These are phyloP conservation scores for Hydrozoanthus gracilis DNA, from an alignment of 92 coral and sea anemone species.

Conservation along the genomic window DNA sequence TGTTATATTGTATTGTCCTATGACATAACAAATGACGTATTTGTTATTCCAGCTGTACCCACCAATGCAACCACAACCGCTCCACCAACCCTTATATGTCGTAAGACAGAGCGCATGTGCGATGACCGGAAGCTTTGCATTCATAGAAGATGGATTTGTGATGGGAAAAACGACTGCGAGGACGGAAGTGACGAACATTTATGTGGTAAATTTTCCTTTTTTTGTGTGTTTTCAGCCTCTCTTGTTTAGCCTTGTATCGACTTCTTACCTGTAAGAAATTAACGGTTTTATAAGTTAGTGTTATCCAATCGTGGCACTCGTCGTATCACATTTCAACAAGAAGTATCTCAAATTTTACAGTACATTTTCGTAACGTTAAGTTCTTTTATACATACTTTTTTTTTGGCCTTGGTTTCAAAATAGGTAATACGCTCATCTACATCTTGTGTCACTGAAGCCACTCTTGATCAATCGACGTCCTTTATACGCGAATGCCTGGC, in stretches of 20 bases:
- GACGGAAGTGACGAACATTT: constrained; percentile 85
- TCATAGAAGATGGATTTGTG: constrained; percentile 86
- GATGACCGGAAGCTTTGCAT: constrained; percentile 63
- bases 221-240: not conserved
- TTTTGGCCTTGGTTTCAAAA: too few relatives aligned
- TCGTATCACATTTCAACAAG: too few relatives aligned
- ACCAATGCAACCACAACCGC: constrained; percentile 23
- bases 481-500: too few relatives aligned
- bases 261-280: not conserved
- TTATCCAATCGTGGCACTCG: too few relatives aligned
- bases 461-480: too few relatives aligned
- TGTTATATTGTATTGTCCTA: too few relatives aligned
- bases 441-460: too few relatives aligned
- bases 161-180: constrained; percentile 75
- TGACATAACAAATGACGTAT: too few relatives aligned
- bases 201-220: constrained; percentile 71
- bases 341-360: too few relatives aligned
- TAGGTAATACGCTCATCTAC: too few relatives aligned
- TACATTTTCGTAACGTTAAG: too few relatives aligned
- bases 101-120: constrained; percentile 59
- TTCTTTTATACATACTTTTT: too few relatives aligned
- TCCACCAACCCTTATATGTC: constrained; percentile 50
- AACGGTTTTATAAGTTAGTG: not conserved
- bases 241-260: not conserved
- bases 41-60: not conserved